These are phyloP conservation scores for Danionella cerebrum DNA, from an alignment of 2,113 vertebrate genomes.

Conservation along the genomic window DNA sequence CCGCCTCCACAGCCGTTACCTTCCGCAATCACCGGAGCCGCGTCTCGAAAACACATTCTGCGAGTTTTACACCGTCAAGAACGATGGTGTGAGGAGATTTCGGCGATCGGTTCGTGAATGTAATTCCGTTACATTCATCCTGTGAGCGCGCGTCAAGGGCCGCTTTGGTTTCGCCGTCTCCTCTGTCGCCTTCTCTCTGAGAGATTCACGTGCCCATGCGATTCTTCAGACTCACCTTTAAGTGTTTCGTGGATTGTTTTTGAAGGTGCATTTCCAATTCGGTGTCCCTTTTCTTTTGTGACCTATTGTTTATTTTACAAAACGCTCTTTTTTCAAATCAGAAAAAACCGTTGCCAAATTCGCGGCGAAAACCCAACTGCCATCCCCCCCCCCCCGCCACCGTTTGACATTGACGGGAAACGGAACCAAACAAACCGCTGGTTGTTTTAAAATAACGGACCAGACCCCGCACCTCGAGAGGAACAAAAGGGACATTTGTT, in stretches of 20 bases:
- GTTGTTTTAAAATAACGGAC: conserved; percentile 12
- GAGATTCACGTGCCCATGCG: conserved; percentile 63
- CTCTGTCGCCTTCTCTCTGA: conserved; percentile 49
- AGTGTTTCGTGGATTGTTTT: conserved; percentile 82
- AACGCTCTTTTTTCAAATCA: conserved; percentile 15
- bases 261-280: conserved; percentile 56
- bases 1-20: not conserved
- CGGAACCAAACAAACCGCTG: conserved; percentile 5
- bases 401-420: conserved; percentile 25
- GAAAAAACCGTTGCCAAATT: conserved; percentile 14
- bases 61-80: not conserved
- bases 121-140: conserved; percentile 32
- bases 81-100: conserved; percentile 30
- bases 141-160: conserved; percentile 23
- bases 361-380: conserved; percentile 16
- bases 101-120: conserved; percentile 7
- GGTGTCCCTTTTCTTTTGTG: conserved; percentile 33
- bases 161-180: conserved; percentile 37
- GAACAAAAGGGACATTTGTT: conserved; percentile 40
- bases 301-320: conserved; percentile 25
- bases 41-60: conserved; percentile 14
- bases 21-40: not conserved
- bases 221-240: conserved; percentile 83
- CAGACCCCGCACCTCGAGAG: conserved; percentile 19
- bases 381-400: conserved; percentile 12